These are phyloP conservation scores for Tortricodes alternella DNA, from an alignment of 2,888 invertebrate genomes.

Conservation along the genomic window DNA sequence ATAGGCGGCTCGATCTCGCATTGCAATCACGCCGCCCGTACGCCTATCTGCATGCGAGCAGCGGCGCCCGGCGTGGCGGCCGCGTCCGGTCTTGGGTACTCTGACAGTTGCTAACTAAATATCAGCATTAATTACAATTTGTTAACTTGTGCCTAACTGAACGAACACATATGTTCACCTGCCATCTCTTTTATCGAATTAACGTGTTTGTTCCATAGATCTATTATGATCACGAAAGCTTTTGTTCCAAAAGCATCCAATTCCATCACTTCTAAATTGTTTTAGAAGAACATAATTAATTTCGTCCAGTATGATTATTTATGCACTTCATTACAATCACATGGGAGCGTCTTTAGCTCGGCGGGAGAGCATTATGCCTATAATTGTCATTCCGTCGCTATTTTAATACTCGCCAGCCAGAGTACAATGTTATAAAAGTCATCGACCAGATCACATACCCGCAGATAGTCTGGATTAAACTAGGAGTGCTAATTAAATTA, in stretches of 20 bases:
- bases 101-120: conserved; percentile 63
- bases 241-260: background rate
- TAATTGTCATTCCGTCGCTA: conserved; percentile 42
- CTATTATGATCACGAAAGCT: background rate
- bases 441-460: conserved; percentile 2
- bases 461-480: conserved; percentile 10
- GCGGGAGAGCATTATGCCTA: conserved; percentile 64
- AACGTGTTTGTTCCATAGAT: background rate
- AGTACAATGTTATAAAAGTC: conserved; percentile 24
- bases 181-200: background rate
- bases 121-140: conserved; percentile 43
- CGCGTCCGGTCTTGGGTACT: conserved; percentile 80
- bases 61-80: conserved; percentile 44
- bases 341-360: conserved; percentile 40
- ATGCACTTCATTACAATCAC: conserved; percentile 25
- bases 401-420: conserved; percentile 39
- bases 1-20: conserved; percentile 70
- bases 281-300: conserved; percentile 2
- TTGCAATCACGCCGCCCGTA: conserved; percentile 70
- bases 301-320: conserved; percentile 8
- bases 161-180: background rate
- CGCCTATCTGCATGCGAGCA: conserved; percentile 71
- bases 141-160: conserved; percentile 5
- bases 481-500: conserved; percentile 8
- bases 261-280: too few species aligned